Conservation (phyloP, 1,140 invertebrate species). For the Gryllus bimaculatus region DNA sequence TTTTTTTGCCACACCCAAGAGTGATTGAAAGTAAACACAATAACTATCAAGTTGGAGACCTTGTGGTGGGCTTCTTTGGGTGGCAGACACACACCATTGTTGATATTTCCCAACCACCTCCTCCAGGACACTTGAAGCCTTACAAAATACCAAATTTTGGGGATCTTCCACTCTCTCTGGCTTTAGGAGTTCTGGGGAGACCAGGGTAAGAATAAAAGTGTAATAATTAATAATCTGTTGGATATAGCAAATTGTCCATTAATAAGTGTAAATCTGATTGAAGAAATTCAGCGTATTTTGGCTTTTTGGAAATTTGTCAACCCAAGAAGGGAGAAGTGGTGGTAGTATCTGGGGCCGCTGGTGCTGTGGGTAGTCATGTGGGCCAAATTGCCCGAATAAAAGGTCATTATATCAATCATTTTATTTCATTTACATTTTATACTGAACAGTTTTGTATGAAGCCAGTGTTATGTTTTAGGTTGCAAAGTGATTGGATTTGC, state of each 20-base stretch:
- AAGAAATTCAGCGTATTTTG: constrained; percentile 57
- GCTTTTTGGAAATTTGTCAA: constrained; percentile 45
- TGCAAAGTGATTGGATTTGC: constrained; percentile 61
- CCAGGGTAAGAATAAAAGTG: constrained; percentile 30
- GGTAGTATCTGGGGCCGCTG: constrained; percentile 44
- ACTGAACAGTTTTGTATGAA: background rate
- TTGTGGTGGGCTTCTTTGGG: constrained; percentile 40
- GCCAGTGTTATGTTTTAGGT: constrained; percentile 33
- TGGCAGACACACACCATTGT: constrained; percentile 45
- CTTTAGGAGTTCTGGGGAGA: constrained; percentile 35
- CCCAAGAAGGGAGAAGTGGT: constrained; percentile 48
- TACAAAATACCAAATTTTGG: constrained; percentile 31
- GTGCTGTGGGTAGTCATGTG: constrained; percentile 51
- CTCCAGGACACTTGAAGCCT: constrained; percentile 21
- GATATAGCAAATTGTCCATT: no score
- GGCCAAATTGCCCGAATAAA: constrained; percentile 49
- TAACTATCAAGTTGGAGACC: constrained; percentile 37
- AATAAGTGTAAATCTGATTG: constrained; percentile 11
- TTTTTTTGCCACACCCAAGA: no score
- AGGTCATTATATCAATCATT: constrained; percentile 32
- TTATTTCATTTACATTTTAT: background rate
- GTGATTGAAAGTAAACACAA: constrained; percentile 36
- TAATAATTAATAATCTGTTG: background rate
- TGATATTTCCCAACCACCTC: background rate
- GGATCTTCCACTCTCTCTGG: constrained; percentile 31